Base-by-base conservation (phyloP, 2,888 invertebrate genomes). In the Tribolium freemani region DNA sequence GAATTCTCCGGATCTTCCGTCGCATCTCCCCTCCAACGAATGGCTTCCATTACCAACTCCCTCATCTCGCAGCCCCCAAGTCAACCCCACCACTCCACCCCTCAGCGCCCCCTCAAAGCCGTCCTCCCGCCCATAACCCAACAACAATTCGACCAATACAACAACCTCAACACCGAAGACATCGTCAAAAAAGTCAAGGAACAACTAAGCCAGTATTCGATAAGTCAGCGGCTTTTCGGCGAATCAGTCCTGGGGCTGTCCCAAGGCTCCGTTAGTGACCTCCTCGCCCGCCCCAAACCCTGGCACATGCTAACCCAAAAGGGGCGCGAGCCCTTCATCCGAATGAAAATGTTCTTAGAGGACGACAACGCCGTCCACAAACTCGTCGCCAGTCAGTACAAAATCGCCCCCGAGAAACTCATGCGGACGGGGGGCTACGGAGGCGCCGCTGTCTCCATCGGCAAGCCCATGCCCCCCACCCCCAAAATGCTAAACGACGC, bases 271-370 rank as follows among this genome's bases (percentile, higher is more conserved):
- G 99, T 99, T 0, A 98, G 98, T 54, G 99, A 99, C 87, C 90
- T 99, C 48, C 88, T 99, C 75, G 99, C 99, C 20, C 88, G 99
- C 61, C 99, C 99, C 38, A 99, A 99, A 86, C 97, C 98, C 0
- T 99, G 99, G 99, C 96, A 97, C 85, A 98, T 98, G 97, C 90
- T 99, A 58, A 99, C 99, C 9, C 96, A 96, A 84, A 98, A 98
- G 86, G 97, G 97, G 0, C 90, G 98, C 21, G 98, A 98, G 84
- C 98, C 98, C 0, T 98, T 98, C 88, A 98, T 98, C 75, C 90
- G 98, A 73, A 98, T 98, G 98, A 96, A 97, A 87, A 96, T 98
- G 94, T 98, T 98, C 87, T 88, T 98, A 78, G 97, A 97, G 87
- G 97, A 97, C 83, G 96, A 97, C 78, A 96, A 96, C 83, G 97